These are phyloP conservation scores for Lithophane leautieri DNA, from an alignment of 2,888 invertebrate genomes.

Conservation along the genomic window DNA sequence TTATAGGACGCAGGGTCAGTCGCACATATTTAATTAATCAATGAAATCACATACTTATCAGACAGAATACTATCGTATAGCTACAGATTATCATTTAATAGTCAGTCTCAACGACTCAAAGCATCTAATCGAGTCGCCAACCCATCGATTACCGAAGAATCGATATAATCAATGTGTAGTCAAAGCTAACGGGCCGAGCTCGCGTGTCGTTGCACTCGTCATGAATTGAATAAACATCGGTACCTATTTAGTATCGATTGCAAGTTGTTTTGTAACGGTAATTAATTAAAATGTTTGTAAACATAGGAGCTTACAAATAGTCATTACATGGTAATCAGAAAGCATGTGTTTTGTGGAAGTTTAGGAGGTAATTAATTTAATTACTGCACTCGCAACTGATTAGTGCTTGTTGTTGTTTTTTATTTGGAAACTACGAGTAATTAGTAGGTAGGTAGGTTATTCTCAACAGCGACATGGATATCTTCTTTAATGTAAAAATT, in stretches of 20 bases:
- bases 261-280: conserved; percentile 6
- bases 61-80: neutral
- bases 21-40: neutral
- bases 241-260: conserved; percentile 7
- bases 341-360: neutral
- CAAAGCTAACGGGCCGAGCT: neutral
- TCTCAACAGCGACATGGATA: neutral
- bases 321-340: conserved; percentile 20
- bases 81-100: neutral
- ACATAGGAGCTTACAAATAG: conserved; percentile 12
- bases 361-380: conserved; percentile 15
- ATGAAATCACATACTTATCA: neutral
- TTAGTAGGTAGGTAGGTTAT: neutral
- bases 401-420: neutral
- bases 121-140: conserved; percentile 5
- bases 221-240: conserved; percentile 27
- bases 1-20: too few relatives aligned
- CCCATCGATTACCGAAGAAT: conserved; percentile 36
- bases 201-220: conserved; percentile 36
- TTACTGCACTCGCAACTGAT: conserved; percentile 1
- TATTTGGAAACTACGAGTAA: neutral
- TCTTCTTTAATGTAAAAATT: neutral
- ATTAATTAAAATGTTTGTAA: conserved; percentile 20
- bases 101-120: neutral
- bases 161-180: conserved; percentile 20